Base-by-base conservation (phyloP, 2,888 invertebrate genomes). In the Tolmerus cingulatus region DNA sequence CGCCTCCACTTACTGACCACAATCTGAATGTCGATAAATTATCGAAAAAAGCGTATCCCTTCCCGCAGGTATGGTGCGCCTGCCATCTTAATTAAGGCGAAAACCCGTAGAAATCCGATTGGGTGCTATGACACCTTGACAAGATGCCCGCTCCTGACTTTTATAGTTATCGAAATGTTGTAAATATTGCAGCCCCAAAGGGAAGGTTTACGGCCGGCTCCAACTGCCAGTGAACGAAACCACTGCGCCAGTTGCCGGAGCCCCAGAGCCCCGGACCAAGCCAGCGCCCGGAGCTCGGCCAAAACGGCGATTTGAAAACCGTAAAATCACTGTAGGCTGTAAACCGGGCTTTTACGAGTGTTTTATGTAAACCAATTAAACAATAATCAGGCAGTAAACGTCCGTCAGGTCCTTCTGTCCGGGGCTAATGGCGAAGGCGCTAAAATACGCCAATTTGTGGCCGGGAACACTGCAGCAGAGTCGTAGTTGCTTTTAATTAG, bases 301-400 rank as follows among this genome's bases (percentile, higher is more conserved):
- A 34, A 46, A 46, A 37, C n/a, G 34, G 30, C 37, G 82, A 82
- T 82, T 82, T 82, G 55, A 82, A 82, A 85, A 85, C 74, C 85
- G 51, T 85, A 85, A 85, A 85, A 85, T 85, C 85, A 85, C 85
- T 23, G 74, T 74, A n/a, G 74, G 74, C 74, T 74, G 74, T 74
- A 85, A 74, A 74, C 46, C 66, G 66, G 57, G 14, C 30, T 85
- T 85, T 85, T 85, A 85, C 85, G 85, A 85, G 43, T 74, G 74
- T 85, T 85, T 85, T 85, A 85, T 85, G 85, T 85, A 85, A 85
- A 74, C 85, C 85, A 85, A 85, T 85, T 85, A 85, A 85, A 85
- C 85, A 85, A 85, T 85, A 74, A 85, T 85, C 85, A 74, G 30
- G 74, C 85, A 57, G 74, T 85, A 85, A 85, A 85, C 16, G 74